phyloP scores from a whole-genome alignment of 2,797 vertebrate species.

The Arrhamphus sclerolepis region DNA sequence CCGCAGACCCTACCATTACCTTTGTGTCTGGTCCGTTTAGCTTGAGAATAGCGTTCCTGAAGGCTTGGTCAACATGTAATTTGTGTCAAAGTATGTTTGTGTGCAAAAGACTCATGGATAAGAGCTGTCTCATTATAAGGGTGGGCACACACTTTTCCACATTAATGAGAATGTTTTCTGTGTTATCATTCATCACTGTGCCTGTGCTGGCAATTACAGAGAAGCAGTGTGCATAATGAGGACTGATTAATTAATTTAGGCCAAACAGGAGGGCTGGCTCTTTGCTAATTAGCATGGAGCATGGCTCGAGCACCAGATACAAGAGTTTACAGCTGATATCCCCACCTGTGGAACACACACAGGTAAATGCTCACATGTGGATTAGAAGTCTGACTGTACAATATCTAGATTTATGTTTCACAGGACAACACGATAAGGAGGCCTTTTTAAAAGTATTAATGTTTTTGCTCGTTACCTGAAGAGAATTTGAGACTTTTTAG shows the following conservation, averaged over 20 bases:
- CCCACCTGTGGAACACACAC: conserved; percentile 65
- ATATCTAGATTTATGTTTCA: conserved; percentile 20
- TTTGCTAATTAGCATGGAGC: conserved; percentile 78
- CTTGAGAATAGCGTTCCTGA: conserved; percentile 39
- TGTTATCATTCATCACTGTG: conserved; percentile 81
- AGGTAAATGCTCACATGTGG: conserved; percentile 40
- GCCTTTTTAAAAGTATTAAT: conserved; percentile 16
- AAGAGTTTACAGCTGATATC: conserved; percentile 74
- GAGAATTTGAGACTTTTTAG: conserved; percentile 3
- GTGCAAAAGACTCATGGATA: conserved; percentile 54
- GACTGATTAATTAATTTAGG: conserved; percentile 86
- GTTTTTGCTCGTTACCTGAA: conserved; percentile 27
- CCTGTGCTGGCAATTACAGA: conserved; percentile 81
- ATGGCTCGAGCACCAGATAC: conserved; percentile 56
- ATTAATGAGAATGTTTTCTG: conserved; percentile 80
- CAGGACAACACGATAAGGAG: conserved; percentile 13
- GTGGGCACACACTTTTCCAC: conserved; percentile 73
- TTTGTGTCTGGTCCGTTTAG: conserved; percentile 43
- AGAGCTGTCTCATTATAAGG: conserved; percentile 74
- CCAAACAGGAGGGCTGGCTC: conserved; percentile 81
- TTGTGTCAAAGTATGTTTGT: conserved; percentile 49
- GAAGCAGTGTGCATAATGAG: conserved; percentile 83
- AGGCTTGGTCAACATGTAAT: conserved; percentile 49
- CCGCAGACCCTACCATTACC: conserved; percentile 49
- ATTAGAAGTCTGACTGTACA: conserved; percentile 27